Evolutionary conservation across 2,113 vertebrate genomes (phyloP), one percentile per base, ranked within the genome.

Genomic region (Paracanthobrama guichenoti): DNA sequence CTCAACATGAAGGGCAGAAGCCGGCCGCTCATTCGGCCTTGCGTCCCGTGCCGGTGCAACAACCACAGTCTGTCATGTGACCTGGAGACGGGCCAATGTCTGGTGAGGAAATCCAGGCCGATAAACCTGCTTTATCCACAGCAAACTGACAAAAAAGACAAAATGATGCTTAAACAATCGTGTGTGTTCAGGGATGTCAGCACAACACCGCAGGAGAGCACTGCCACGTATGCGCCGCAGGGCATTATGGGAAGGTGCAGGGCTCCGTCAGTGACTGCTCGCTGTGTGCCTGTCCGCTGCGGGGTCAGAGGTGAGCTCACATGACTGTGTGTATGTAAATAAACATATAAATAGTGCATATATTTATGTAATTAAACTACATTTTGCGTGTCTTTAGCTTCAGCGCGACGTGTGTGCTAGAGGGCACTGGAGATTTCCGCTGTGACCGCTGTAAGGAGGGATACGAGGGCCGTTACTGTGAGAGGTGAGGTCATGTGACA

Each of bases 381-480:
- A 39, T 39, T 53, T 53, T 67, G 42, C 14, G 22, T 69, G 31
- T 48, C 0, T 74, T 2, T 31, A 98, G 97, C 86, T 99, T 98
- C 90, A 99, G 98, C 85, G 93, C 96, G 35, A 97, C 95, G 0
- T 99, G 98, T 86, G 90, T 95, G 72, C 87, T 92, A 16, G 95
- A 96, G 24, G 96, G 92, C 10, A 87, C 75, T 0, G 88, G 88
- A 0, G 96, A 95, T 87, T 98, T 96, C 90, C 92, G 86, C 18
- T 99, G 97, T 69, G 90, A 95, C 16, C 94, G 95, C 88, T 99
- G 98, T 87, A 85, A 94, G 20, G 81, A 64, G 0, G 98, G 98
- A 22, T 96, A 97, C 2, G 96, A 98, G 87, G 98, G 97, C 2
- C 92, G 94, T 44, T 95, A 97, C 86, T 99, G 98, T 87, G 96